Percentiles rank a stretch among this genome's conserved stretches.
Conservation (phyloP, 2,113 vertebrate species). For the Mystacornis crossleyi region DNA sequence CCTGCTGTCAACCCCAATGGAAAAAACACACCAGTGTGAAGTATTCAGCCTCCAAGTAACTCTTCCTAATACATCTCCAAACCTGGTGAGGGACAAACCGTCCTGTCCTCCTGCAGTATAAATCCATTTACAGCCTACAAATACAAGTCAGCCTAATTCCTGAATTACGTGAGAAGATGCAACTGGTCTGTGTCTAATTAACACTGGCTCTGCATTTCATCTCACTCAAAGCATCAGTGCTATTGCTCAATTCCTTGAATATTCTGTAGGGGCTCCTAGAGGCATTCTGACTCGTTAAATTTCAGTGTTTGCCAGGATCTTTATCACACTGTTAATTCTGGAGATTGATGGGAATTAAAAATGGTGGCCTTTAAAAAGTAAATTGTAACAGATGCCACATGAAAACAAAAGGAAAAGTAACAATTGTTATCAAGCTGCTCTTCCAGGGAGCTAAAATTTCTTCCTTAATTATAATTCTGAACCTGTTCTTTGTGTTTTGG, state of each 20-base stretch:
- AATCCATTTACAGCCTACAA: neutral
- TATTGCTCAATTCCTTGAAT: neutral
- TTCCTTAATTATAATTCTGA: conserved; percentile 10
- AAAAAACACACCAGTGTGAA: neutral
- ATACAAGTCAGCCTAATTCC: neutral
- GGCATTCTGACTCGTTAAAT: conserved; percentile 1
- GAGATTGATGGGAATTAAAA: conserved; percentile 50
- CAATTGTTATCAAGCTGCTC: conserved; percentile 37
- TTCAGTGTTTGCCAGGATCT: neutral
- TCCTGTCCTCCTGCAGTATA: neutral
- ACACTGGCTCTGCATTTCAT: neutral
- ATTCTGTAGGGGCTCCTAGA: neutral
- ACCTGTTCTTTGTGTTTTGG: neutral
- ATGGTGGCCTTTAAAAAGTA: conserved; percentile 16
- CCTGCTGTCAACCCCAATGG: neutral
- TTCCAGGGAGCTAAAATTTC: conserved; percentile 1
- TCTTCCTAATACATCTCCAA: neutral
- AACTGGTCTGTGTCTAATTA: neutral
- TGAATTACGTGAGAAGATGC: neutral
- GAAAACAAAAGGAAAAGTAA: neutral
- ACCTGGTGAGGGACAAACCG: neutral
- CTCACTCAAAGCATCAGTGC: neutral
- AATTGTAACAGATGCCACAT: neutral
- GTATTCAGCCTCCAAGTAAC: neutral
- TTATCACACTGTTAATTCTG: conserved; percentile 10